These are phyloP conservation scores for Greenwoodochromis staneri DNA, from an alignment of 2,113 vertebrate species.

Conservation along the genomic window DNA sequence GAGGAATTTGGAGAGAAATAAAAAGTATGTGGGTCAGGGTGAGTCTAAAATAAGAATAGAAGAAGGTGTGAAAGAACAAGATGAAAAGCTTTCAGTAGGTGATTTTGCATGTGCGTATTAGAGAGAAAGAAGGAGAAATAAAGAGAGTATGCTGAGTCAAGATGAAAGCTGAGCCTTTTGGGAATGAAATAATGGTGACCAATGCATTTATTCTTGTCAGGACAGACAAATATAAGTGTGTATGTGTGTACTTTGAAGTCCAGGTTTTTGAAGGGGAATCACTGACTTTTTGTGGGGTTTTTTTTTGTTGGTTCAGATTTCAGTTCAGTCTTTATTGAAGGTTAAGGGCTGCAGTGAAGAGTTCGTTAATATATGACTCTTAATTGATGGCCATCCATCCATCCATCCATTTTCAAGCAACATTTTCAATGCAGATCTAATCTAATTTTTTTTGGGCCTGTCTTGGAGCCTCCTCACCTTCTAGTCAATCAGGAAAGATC, in stretches of 20 bases:
- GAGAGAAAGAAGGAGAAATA: constrained; percentile 32
- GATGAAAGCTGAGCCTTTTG: constrained; percentile 54
- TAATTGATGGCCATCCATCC: not conserved
- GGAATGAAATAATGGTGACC: constrained; percentile 46
- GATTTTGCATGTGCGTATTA: constrained; percentile 33
- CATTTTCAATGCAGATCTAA: not conserved
- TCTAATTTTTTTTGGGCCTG: not conserved
- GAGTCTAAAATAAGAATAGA: not conserved
- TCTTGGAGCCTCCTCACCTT: not conserved
- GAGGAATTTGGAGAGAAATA: not conserved
- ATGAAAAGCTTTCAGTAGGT: constrained; percentile 33
- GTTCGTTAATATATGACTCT: not conserved
- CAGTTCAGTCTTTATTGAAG: not conserved
- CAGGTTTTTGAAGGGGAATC: not conserved
- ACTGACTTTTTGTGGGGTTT: not conserved
- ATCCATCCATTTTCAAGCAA: not conserved
- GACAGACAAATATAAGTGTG: not conserved
- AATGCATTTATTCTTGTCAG: constrained; percentile 39
- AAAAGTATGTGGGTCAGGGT: constrained; percentile 13
- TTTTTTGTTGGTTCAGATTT: not conserved
- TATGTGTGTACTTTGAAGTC: constrained; percentile 30
- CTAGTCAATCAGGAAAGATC: not conserved
- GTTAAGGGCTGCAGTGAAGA: not conserved
- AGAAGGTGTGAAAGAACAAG: constrained; percentile 21
- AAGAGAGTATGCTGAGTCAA: constrained; percentile 47